Conservation (phyloP, 1,140 invertebrate species). For the Drosophila asahinai region DNA sequence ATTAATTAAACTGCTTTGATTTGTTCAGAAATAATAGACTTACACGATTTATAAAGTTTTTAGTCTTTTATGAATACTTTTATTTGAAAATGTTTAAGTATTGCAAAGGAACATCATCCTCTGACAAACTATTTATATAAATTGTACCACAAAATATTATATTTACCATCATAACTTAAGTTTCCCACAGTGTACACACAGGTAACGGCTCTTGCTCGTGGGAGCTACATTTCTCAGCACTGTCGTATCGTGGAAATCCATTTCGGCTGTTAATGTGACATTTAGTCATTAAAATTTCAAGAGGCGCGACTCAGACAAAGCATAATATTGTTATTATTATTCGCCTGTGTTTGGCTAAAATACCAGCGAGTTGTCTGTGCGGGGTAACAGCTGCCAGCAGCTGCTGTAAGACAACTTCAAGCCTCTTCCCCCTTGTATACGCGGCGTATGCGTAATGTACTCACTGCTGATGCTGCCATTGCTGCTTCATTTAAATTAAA, state of each 20-base stretch:
- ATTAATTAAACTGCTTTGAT: too few relatives aligned
- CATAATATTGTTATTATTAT: slow-evolving; percentile 78
- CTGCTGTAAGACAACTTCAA: slow-evolving; percentile 40
- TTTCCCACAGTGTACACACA: slow-evolving; percentile 9
- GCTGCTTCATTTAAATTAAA: slow-evolving; percentile 70
- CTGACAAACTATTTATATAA: background rate
- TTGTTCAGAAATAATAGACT: too few relatives aligned
- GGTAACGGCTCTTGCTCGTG: background rate
- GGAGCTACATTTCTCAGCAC: slow-evolving; percentile 25
- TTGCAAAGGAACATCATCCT: too few relatives aligned
- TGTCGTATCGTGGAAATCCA: slow-evolving; percentile 57
- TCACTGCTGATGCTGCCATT: slow-evolving; percentile 1
- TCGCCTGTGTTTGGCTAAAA: slow-evolving; percentile 31
- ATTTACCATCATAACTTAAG: rapidly evolving
- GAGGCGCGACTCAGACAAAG: slow-evolving; percentile 61
- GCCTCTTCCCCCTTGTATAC: slow-evolving; percentile 12
- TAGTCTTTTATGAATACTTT: too few relatives aligned
- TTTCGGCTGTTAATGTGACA: slow-evolving; percentile 74
- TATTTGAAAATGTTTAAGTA: too few relatives aligned
- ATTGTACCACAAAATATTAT: background rate
- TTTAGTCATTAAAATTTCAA: slow-evolving; percentile 77
- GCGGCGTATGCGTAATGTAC: slow-evolving; percentile 69
- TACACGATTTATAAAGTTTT: too few relatives aligned
- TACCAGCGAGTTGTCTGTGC: slow-evolving; percentile 29
- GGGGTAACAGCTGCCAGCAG: slow-evolving; percentile 64